Evolutionary conservation across 2,113 vertebrate species (phyloP), one percentile per base, ranked within the genome.

Genomic region (Gila orcuttii): DNA sequence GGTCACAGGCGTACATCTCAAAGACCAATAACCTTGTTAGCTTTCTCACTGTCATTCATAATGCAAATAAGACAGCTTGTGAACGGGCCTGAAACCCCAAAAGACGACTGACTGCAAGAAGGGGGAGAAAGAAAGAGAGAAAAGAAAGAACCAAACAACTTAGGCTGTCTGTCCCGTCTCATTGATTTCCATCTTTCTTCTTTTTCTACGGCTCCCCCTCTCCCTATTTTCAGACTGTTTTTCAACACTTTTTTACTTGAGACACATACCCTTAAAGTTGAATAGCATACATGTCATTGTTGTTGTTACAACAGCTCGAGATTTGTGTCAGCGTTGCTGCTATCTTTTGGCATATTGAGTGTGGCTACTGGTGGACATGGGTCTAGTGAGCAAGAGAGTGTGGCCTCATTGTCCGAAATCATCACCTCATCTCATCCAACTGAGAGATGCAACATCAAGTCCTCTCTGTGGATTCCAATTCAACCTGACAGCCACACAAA

Each of bases 1-100:
- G 95, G 95, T 96, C 96, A 96, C 94, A 94, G 94, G 94, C 95
- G 93, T 92, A 92, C 92, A 92, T 93, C 95, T 96, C 95, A 95
- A 96, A 96, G 94, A 95, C 96, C 96, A 96, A 94, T 96, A 95
- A 96, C 96, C 96, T 97, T 94, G 94, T 96, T 96, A 96, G 95
- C 93, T 95, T 92, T 95, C 93, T 94, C 94, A 94, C 95, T 95
- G 96, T 96, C 95, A 97, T 95, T 97, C 96, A 96, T 92, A 95
- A 96, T 94, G 94, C 93, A 96, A 96, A 96, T 94, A 93, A 96
- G 96, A 95, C 95, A 96, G 96, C 94, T 91, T 96, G 95, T 94
- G 89, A 95, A 94, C 93, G 94, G 96, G 95, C 92, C 93, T 92
- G 93, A 94, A 95, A 95, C 95, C 95, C 89, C 86, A 92, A 90